Base-by-base conservation (phyloP, 37 sponge, comb jelly and placozoan genomes). In the Agelas oroides region DNA sequence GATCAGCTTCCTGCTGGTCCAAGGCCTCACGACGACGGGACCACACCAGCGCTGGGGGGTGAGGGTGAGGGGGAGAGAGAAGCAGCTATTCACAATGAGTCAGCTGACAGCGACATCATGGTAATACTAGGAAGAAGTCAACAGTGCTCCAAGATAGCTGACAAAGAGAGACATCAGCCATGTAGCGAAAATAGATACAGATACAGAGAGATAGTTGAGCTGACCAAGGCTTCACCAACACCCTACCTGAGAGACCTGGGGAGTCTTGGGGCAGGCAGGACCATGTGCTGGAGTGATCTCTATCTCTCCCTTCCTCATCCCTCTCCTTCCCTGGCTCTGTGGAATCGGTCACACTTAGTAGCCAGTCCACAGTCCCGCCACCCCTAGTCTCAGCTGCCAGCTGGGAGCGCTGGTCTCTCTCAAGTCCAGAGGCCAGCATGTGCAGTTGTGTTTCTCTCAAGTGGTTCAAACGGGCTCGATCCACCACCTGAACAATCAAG, bases 1-100 rank as follows among this genome's bases (percentile, higher is more conserved):
- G 65, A 24, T 68, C 77, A 23, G 81, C 76, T 30, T 90, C 86
- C 21, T 85, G 82, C 40, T 54, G 55, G 71, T 85, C 91, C 58
- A 90, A 73, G 56, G 41, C 30, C 39, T 81, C 86, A 35, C 91
- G 70, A 38, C 82, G 58, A 12, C 62, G 86, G 53, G 63, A 56
- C 91, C 86, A 90, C 33, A 56, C n/a, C 21, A 82, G 55, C 5
- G 53, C 77, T 88, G 54, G 46, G 46, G 27, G 13, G 27, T 12
- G 46, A n/a, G 58, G 58, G 58, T 15, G 58, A 56, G 58, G 18
- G 58, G 58, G 58, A 56, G 68, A 30, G 68, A 27, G 32, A 24
- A n/a, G n/a, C n/a, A n/a, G n/a, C n/a, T n/a, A n/a, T n/a, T n/a
- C n/a, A n/a, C n/a, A 20, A 66, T n/a, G 68, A 16, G 32, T n/a